Conservation (phyloP, 2,888 invertebrate species). For the Seira musarum region DNA sequence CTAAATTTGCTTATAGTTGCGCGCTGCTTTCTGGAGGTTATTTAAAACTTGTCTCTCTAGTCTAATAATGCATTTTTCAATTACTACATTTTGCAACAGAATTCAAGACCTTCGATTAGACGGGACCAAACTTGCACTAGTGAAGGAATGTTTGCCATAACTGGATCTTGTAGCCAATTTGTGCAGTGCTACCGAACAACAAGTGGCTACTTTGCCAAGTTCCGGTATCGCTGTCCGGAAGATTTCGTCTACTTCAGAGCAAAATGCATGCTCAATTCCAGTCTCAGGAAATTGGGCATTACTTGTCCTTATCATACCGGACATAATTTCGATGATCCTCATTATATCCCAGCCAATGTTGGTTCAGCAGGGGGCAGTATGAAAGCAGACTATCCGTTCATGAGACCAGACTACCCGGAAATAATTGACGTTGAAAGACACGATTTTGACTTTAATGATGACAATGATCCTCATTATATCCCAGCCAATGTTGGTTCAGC, state of each 20-base stretch:
- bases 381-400: constrained; percentile 33
- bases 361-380: background rate
- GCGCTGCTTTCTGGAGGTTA: no score
- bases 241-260: constrained; percentile 43
- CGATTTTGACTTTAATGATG: constrained; percentile 19
- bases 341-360: constrained; percentile 28
- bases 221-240: constrained; percentile 43
- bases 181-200: constrained; percentile 31
- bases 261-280: constrained; percentile 24
- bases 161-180: constrained; percentile 26
- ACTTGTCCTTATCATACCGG: constrained; percentile 37
- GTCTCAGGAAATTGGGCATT: constrained; percentile 24
- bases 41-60: no score
- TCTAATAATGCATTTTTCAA: no score
- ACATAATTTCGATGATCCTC: constrained; percentile 30
- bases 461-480: no score
- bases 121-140: constrained; percentile 28
- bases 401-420: constrained; percentile 30
- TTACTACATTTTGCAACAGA: no score
- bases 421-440: constrained; percentile 48
- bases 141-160: constrained; percentile 44
- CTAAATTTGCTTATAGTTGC: no score
- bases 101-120: constrained; percentile 33
- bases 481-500: no score
- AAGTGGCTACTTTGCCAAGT: constrained; percentile 43